A percentile compares a stretch with the other conserved stretches of the same genome.
phyloP scores from a whole-genome alignment of 2,888 invertebrate species.

The Kuschelorhynchus macadamiae region DNA sequence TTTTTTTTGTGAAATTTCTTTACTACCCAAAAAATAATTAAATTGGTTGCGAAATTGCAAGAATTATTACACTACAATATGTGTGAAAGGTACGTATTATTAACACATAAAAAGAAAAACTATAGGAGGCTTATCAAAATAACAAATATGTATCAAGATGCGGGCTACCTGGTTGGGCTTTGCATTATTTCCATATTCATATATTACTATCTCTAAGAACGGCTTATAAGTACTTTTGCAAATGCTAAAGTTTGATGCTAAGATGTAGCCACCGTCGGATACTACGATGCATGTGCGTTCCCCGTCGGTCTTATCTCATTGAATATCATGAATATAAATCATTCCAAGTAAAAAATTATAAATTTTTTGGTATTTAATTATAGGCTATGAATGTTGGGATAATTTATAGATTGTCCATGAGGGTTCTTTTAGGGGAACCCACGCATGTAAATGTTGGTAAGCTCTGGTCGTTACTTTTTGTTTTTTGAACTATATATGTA shows the following conservation, averaged over 20 bases:
- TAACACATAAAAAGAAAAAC: slow-evolving; percentile 22
- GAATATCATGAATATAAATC: slow-evolving; percentile 40
- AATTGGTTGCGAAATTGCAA: too few species aligned
- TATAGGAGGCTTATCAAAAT: slow-evolving; percentile 29
- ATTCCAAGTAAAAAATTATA: slow-evolving; percentile 30
- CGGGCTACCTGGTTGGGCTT: slow-evolving; percentile 29
- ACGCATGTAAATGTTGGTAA: slow-evolving; percentile 32
- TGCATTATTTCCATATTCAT: slow-evolving; percentile 39
- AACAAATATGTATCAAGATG: slow-evolving; percentile 37
- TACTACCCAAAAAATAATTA: too few species aligned
- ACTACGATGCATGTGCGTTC: slow-evolving; percentile 30
- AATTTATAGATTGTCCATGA: slow-evolving; percentile 45
- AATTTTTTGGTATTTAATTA: slow-evolving; percentile 45
- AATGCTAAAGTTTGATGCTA: slow-evolving; percentile 27
- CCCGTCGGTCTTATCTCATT: slow-evolving; percentile 30
- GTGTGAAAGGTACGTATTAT: slow-evolving; percentile 32
- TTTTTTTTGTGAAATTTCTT: too few species aligned
- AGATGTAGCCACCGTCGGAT: slow-evolving; percentile 38
- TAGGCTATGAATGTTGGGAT: slow-evolving; percentile 31
- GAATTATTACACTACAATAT: slow-evolving; percentile 3
- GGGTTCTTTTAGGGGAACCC: slow-evolving; percentile 27
- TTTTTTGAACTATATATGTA: not conserved
- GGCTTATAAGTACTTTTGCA: slow-evolving; percentile 28
- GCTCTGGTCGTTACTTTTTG: slow-evolving; percentile 16
- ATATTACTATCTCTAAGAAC: slow-evolving; percentile 32